Base-by-base conservation (phyloP, 1,140 invertebrate species). In the Ips nitidus region DNA sequence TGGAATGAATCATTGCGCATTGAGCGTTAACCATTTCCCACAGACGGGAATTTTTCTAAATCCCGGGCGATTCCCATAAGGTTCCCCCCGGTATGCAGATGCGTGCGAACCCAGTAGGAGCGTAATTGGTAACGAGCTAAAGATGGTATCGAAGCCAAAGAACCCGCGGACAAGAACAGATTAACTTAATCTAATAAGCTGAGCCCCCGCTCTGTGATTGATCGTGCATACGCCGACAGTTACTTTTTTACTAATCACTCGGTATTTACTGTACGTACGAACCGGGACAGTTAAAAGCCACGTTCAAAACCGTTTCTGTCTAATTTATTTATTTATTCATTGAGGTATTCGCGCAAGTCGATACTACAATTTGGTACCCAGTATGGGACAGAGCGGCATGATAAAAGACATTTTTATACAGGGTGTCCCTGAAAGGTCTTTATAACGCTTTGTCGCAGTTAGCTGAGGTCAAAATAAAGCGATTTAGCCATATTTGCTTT, bases 161-260 rank as follows among this genome's bases (percentile, higher is more conserved):
- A 56, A 70, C 71, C 74, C 66, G 70, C 71, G 66, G 73, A 73
- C 73, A 73, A 68, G 74, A 75, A 76, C 75, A 72, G 75, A 76
- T 76, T 75, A 76, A 75, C 41, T 76, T 77, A 77, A 77, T 77
- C 76, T 77, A 77, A 77, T 77, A 77, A 77, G 72, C 74, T 39
- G 71, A 72, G 64, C 74, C 75, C 76, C 76, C 71, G 76, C 63
- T 60, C 61, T 60, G 73, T 77, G 76, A 77, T 77, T 61, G 67
- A 77, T 77, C 52, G 70, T 73, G 58, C 63, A 64, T 59, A 62
- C 58, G 47, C 62, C 74, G 74, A 72, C 72, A 69, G 73, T 66
- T 69, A 70, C 69, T 73, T 74, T 74, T 69, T 59, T 56, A 38
- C 56, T 58, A 58, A 58, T 58, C 56, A 40, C 56, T 38, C n/a